Conservation (phyloP, 2,113 vertebrate genomes). For the Malurus cyaneus region DNA sequence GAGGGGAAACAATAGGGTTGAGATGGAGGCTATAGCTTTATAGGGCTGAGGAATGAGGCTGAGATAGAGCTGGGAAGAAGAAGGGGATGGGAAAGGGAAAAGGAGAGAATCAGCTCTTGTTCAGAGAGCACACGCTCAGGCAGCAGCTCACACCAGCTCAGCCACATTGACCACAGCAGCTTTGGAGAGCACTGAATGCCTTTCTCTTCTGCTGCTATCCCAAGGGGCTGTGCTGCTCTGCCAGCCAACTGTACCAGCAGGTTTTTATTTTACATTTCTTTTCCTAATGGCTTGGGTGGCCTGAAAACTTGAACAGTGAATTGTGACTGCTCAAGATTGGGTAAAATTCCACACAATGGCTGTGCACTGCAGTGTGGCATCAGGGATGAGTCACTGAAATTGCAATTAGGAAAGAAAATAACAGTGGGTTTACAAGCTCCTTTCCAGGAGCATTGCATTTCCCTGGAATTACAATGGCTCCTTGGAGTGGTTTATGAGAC, state of each 20-base stretch:
- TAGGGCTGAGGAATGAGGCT: not conserved
- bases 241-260: conserved; percentile 1
- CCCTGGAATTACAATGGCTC: not conserved
- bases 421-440: not conserved
- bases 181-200: not conserved
- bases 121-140: not conserved
- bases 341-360: conserved; percentile 13
- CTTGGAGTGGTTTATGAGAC: not conserved
- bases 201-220: conserved; percentile 1
- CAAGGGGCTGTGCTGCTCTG: not conserved
- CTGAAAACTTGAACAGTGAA: conserved; percentile 36
- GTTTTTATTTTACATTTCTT: conserved; percentile 30
- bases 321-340: conserved; percentile 21
- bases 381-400: conserved; percentile 7
- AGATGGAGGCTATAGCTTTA: not conserved
- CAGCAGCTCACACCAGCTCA: not conserved
- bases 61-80: not conserved
- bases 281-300: conserved; percentile 36
- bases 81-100: not conserved
- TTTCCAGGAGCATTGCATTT: not conserved
- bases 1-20: not conserved
- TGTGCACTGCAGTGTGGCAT: conserved; percentile 3
- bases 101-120: not conserved
- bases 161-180: not conserved
- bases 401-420: not conserved